Base-by-base conservation (phyloP, 1,140 invertebrate species). In the Hypsibius dujardini region DNA sequence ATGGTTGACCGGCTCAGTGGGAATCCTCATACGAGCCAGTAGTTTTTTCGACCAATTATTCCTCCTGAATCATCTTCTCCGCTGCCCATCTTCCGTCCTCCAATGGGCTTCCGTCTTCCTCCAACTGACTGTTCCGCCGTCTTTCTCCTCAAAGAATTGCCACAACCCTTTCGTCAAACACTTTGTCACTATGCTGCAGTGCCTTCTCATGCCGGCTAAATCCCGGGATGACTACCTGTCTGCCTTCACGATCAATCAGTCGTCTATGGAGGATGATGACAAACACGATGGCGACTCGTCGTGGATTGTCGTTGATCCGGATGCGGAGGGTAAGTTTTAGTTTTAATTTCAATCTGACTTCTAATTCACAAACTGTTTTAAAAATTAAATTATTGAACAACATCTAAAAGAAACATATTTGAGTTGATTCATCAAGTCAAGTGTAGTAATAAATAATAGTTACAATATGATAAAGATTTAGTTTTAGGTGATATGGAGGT, bases 291-390 rank as follows among this genome's bases (percentile, higher is more conserved):
- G 12, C 42, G 62, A 67, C 42, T 7, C 62, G 7, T 14, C 12
- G 3, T 67, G 62, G 62, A 67, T 67, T 42, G 62, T 67, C 7
- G 62, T 67, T 3, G 62, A 67, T 42, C 62, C 62, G 3, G 62
- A 67, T 42, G 62, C 62, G 7, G 62, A 67, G 3, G 62, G 62
- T 3, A 12, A 67, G 7, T n/a, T n/a, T n/a, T n/a, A n/a, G n/a
- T n/a, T n/a, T n/a, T n/a, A n/a, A n/a, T n/a, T n/a, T n/a, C n/a
- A n/a, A n/a, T n/a, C n/a, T n/a, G n/a, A n/a, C n/a, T n/a, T n/a
- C n/a, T n/a, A n/a, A n/a, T n/a, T n/a, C n/a, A n/a, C n/a, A n/a
- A n/a, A n/a, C n/a, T n/a, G n/a, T n/a, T n/a, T n/a, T n/a, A n/a
- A n/a, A n/a, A n/a, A n/a, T n/a, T n/a, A n/a, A n/a, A n/a, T n/a